Evolutionary conservation across 1,140 invertebrate genomes (phyloP), one percentile per base, ranked within the genome.

Genomic region (Kradibia gibbosae): DNA sequence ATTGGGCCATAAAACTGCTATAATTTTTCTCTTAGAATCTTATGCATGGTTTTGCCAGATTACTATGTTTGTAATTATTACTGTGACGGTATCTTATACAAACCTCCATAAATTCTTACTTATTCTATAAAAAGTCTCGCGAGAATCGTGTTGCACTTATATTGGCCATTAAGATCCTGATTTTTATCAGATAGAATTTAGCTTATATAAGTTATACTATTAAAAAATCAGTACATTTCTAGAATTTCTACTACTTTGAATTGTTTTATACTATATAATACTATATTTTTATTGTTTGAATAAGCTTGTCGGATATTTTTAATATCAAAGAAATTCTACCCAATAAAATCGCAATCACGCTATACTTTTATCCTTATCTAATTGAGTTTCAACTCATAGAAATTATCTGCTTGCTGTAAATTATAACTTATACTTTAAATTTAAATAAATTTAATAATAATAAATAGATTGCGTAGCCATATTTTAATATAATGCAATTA

Each of bases 11-110:
- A 72, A 72, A 72, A 45, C 45, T 4, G 70, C 3, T 39, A 48
- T 11, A 42, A 72, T 72, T 48, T 48, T 72, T 45, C 48, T 72
- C 70, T 50, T 3, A 17, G 70, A 72, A 72, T 25, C 70, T 50
- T 39, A n/a, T n/a, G n/a, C 7, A 8, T 42, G 13, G 22, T 67
- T 67, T 67, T 10, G 20, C 62, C 20, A 7, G 15, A 5, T 39
- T 39, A 50, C 45, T 72, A 72, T 72, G 45, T 72, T 28, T 72
- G 70, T 42, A 72, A 72, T 72, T 72, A 72, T 48, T 31, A 42
- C 39, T 11, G n/a, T n/a, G 70, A 28, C 42, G 70, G 45, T 42
- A 48, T 48, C 34, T 67, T 34, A 22, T 36, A n/a, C 13, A 42
- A 48, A 72, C 10, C 70, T 25, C 70, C 70, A 72, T 72, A 72